Evolutionary conservation across 1,140 invertebrate genomes (phyloP).

Genomic region (Lucilia sericata): DNA sequence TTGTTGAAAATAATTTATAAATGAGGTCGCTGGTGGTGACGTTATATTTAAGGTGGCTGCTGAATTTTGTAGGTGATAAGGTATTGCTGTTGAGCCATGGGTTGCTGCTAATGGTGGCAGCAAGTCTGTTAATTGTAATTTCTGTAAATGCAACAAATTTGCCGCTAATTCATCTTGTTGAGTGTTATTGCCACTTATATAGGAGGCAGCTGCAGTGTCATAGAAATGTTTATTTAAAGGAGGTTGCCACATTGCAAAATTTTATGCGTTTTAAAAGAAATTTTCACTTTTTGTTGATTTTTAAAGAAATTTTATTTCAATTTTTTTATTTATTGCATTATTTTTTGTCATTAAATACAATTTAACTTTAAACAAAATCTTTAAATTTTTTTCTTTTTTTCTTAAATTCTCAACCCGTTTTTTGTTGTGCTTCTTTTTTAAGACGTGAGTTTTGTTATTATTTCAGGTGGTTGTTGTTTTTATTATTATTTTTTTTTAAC

Average conservation of each 20-base stretch:
- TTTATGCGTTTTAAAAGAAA: background rate
- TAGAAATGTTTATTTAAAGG: background rate
- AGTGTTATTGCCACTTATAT: background rate
- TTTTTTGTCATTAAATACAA: background rate
- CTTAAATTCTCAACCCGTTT: background rate
- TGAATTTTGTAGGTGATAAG: background rate
- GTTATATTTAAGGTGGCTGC: background rate
- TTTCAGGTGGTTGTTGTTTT: background rate
- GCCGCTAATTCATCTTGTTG: background rate
- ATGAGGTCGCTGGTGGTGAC: background rate
- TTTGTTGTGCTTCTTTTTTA: background rate
- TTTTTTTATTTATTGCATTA: background rate
- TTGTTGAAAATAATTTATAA: slow-evolving; percentile 25
- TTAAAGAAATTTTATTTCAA: background rate
- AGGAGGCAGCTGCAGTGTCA: background rate
- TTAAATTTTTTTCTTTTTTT: background rate
- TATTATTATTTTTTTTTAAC: slow-evolving; percentile 10
- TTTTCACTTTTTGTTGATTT: background rate
- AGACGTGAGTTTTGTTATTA: background rate
- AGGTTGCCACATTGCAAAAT: slow-evolving; percentile 39
- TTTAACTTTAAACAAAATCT: background rate
- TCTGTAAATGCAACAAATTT: slow-evolving; percentile 19
- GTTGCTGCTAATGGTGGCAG: background rate
- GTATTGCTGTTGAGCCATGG: background rate
- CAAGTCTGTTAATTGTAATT: background rate